Percentiles rank a stretch among this genome's conserved stretches.
These are phyloP conservation scores for Drosophila fuyamai DNA, from an alignment of 1,140 invertebrate species.

Conservation along the genomic window DNA sequence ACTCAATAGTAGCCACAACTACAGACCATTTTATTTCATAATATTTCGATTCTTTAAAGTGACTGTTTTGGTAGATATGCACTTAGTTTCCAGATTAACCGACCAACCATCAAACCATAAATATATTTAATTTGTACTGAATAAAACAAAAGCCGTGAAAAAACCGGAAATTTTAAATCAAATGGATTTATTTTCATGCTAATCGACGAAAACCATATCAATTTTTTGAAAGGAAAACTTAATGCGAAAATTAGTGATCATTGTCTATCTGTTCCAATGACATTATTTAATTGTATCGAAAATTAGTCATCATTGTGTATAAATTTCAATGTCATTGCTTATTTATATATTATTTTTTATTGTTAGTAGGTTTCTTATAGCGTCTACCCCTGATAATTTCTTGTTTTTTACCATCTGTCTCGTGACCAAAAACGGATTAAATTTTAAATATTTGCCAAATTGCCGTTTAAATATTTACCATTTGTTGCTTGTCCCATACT, in stretches of 20 bases:
- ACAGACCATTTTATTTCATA: too few species aligned
- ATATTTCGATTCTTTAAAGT: too few species aligned
- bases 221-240: background rate
- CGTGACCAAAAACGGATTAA: constrained; percentile 3
- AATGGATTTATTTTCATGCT: constrained; percentile 5
- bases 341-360: background rate
- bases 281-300: background rate
- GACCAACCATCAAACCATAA: too few species aligned
- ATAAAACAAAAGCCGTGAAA: background rate
- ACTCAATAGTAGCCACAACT: too few species aligned
- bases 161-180: background rate
- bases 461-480: constrained; percentile 8
- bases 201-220: background rate
- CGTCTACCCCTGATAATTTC: constrained; percentile 13
- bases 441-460: constrained; percentile 11
- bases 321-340: background rate
- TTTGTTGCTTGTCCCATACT: background rate
- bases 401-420: background rate
- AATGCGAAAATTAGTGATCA: background rate
- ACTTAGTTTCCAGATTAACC: too few species aligned
- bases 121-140: too few species aligned
- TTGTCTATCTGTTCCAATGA: background rate
- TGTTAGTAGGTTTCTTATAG: background rate
- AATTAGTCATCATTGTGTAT: constrained; percentile 1
- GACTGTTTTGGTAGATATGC: too few species aligned